Conservation (phyloP, 2,113 vertebrate species). For the Himantopus leucocephalus region DNA sequence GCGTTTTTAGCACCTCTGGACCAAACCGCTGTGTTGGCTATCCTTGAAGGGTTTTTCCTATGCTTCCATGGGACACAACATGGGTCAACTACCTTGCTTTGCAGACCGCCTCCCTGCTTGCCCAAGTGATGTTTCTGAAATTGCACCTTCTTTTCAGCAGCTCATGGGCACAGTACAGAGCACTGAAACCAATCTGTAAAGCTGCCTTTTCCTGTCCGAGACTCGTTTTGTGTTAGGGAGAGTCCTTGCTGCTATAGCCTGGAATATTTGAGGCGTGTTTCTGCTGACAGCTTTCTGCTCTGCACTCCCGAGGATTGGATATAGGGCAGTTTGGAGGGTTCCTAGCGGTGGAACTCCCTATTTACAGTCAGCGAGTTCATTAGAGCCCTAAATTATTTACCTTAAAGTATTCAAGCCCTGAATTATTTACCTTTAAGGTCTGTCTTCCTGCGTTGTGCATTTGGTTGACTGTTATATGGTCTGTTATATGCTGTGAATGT, state of each 20-base stretch:
- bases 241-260: not conserved
- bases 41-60: not conserved
- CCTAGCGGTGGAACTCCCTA: not conserved
- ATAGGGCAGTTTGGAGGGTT: constrained; percentile 45
- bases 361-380: constrained; percentile 20
- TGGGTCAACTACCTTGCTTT: not conserved
- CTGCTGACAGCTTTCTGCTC: not conserved
- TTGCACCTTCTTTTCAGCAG: not conserved
- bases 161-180: not conserved
- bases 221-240: not conserved
- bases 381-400: constrained; percentile 63
- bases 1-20: not conserved
- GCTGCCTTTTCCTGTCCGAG: not conserved
- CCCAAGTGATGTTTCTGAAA: not conserved
- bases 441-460: not conserved
- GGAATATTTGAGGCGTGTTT: not conserved
- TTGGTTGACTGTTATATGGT: not conserved
- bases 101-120: not conserved
- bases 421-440: constrained; percentile 62
- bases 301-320: not conserved
- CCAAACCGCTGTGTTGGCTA: not conserved
- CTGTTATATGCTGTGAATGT: not conserved
- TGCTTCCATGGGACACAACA: not conserved
- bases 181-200: not conserved
- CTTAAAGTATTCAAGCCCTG: constrained; percentile 38